Evolutionary conservation across 1,140 invertebrate species (phyloP).

Genomic region (Bathynomus jamesi): DNA sequence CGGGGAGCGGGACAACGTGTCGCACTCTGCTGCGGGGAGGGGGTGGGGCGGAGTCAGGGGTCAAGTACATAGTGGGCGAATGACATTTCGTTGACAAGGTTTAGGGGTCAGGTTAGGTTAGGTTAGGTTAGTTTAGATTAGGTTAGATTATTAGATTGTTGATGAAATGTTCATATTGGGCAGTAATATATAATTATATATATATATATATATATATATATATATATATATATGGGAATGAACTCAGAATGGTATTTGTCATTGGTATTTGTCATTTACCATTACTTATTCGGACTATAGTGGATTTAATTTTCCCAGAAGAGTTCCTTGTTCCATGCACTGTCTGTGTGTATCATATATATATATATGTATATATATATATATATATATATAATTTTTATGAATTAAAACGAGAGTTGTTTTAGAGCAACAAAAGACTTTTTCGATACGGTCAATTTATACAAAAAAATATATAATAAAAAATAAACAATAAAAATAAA

Average conservation of each 20-base stretch:
- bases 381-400: constrained; percentile 4
- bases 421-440: no score
- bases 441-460: no score
- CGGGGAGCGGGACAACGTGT: not conserved
- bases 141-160: no score
- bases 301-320: no score
- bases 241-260: not conserved
- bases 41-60: no score
- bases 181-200: not conserved
- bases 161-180: not conserved
- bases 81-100: no score
- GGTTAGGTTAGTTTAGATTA: no score
- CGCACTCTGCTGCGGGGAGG: constrained; percentile 18
- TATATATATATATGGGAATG: not conserved
- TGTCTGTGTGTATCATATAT: not conserved
- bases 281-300: not conserved
- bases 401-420: no score
- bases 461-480: not conserved
- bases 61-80: no score
- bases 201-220: not conserved
- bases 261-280: not conserved
- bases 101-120: no score
- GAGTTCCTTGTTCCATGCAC: not conserved
- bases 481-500: no score
- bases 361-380: constrained; percentile 8